Base-by-base conservation (phyloP, 2,113 vertebrate genomes). In the Nyctereutes procyonoides region DNA sequence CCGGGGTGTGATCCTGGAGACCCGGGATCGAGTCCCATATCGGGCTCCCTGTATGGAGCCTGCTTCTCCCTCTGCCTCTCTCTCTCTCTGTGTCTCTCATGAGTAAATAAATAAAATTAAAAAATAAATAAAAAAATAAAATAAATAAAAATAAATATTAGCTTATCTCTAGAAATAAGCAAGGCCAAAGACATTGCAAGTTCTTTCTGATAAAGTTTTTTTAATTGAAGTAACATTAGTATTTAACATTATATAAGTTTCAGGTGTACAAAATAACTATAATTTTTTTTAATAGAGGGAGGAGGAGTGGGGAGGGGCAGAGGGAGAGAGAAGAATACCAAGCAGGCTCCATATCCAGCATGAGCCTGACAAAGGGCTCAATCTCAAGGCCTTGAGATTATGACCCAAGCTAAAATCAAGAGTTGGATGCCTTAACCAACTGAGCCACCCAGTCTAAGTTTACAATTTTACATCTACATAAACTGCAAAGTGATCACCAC, bases 141-240 rank as follows among this genome's bases (percentile, higher is more conserved):
- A n/a, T n/a, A 38, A 38, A 2, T 38, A 43, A 14, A 55, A 55
- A 55, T 15, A 69, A 69, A n/a, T 5, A 69, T 69, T 19, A 69
- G 32, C 65, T 69, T 69, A 69, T 69, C 89, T 92, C 76, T 79
- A 82, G 30, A 96, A 77, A 97, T 86, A 58, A 80, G 3, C 55
- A 79, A 95, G 76, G n/a, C 16, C 62, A 96, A 89, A 90, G 32
- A 71, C 43, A 86, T 43, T 86, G 32, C 11, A 43, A 79, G 62
- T 82, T 87, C 51, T 77, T 95, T 85, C 69, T 93, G 55, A 83
- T 87, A 22, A 95, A 84, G 80, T 88, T 38, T 38, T 71, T 43
- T 67, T 65, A 65, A 65, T 38, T 73, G 4, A 73, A 38, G 20
- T 38, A 38, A 73, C n/a, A 73, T 32, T 73, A 73, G 20, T 24